Base-by-base conservation (phyloP, 2,113 vertebrate genomes). In the Gymnogyps californianus region DNA sequence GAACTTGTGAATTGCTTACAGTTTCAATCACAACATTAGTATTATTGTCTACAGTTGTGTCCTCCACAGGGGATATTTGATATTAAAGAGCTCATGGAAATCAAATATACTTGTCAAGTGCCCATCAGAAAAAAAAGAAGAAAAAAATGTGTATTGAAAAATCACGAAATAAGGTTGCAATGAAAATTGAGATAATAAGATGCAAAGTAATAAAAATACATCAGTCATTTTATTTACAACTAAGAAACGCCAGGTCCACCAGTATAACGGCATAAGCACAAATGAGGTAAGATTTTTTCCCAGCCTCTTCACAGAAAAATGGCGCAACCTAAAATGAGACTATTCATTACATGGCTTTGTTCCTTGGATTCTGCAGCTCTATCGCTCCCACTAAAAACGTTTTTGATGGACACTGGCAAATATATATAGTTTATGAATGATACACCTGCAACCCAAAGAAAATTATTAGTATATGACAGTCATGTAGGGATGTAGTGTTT, bases 401-500 rank as follows among this genome's bases (percentile, higher is more conserved):
- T 91, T 95, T 80, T 90, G 79, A 89, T 86, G 67, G 90, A 72
- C 85, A 85, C 62, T 93, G 66, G 38, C 93, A 94, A 94, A 83
- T 92, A 94, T 20, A 90, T 78, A 24, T 18, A 58, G 24, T 24
- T 84, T 71, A 59, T 3, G 26, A 82, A 69, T 7, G 20, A 72
- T 29, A 72, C 7, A 52, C 34, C 47, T 83, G 58, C 54, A 94
- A 25, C 12, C 17, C 8, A 67, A 79, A 82, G 9, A 55, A 32
- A 81, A 77, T 24, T 16, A 22, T 24, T 64, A 59, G 46, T 12
- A 55, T 40, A 31, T 2, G 5, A 59, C 7, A 58, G 20, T 64
- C 59, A 25, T 4, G 29, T 29, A 74, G 29, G 74, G n/a, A 66
- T 59, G 74, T 58, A 76, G n/a, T 29, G 42, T 70, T 87, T 71